These are phyloP conservation scores for Somateria mollissima DNA, from an alignment of 2,797 vertebrate genomes.

Conservation along the genomic window DNA sequence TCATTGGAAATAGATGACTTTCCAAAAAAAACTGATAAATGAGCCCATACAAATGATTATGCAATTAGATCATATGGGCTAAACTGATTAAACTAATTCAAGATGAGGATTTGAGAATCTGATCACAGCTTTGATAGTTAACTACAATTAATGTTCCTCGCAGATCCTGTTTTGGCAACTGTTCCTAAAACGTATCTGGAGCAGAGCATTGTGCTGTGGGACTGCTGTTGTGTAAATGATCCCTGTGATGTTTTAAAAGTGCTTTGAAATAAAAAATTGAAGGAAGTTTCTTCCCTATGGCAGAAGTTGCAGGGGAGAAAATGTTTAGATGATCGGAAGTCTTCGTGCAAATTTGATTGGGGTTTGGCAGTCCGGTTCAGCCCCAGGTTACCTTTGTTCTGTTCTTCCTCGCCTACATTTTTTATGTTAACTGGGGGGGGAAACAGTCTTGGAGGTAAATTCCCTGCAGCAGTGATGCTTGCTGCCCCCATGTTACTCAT, in stretches of 20 bases:
- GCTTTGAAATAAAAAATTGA: conserved; percentile 43
- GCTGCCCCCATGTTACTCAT: neutral
- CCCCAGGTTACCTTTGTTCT: neutral
- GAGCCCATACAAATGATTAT: neutral
- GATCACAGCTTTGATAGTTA: neutral
- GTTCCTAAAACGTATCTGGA: neutral
- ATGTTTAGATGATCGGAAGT: neutral
- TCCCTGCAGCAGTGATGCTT: neutral
- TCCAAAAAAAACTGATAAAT: neutral
- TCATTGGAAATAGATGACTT: neutral
- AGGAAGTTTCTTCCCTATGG: neutral
- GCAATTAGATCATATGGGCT: neutral
- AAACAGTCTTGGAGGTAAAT: neutral
- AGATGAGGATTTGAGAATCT: neutral
- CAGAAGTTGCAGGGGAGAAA: neutral
- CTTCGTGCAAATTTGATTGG: neutral
- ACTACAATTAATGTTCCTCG: neutral
- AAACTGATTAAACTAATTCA: neutral
- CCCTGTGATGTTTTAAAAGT: neutral
- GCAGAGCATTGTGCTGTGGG: neutral
- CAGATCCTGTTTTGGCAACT: conserved; percentile 20
- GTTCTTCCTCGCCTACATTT: neutral
- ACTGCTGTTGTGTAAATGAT: conserved; percentile 17
- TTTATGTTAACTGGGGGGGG: neutral
- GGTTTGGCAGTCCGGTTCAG: neutral